Base-by-base conservation (phyloP, 2,888 invertebrate genomes). In the Escarpia spicata region DNA sequence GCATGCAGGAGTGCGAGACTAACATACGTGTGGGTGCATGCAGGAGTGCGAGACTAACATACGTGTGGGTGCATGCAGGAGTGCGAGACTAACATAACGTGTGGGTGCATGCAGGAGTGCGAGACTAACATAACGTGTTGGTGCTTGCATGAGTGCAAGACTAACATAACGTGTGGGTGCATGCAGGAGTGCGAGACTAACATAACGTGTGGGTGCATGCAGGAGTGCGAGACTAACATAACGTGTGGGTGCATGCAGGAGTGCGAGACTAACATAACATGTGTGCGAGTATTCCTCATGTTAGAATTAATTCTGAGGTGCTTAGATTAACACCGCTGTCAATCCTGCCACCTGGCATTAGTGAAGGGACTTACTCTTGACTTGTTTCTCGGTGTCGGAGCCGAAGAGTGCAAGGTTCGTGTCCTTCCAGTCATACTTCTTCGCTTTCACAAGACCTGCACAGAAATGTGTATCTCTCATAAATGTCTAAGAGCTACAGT, bases 391-490 rank as follows among this genome's bases (percentile, higher is more conserved):
- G 4, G 95, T 94, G 94, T 96, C 96, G n/a, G 96, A 95, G 90
- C 96, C 96, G 94, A 96, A 96, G 92, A 96, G 92, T 90, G 96
- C 96, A 94, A 96, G 94, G 94, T 96, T 96, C 93, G 95, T 95
- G 94, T 96, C 96, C 94, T 96, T 96, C 96, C 96, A 96, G 95
- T 96, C 95, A 94, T 96, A 96, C 92, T 96, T 95, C 95, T 96
- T 96, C n/a, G 95, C 95, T 95, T 96, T 96, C 37, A 93, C 91
- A 15, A 91, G 52, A 26, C 91, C 91, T 91, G 44, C 37, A 26
- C 75, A 75, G 75, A 75, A 75, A 26, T 26, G 19, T 75, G 26
- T 15, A 26, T n/a, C 15, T 52, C 15, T 75, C 26, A 26, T 3
- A 26, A 75, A 26, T 75, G 19, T 75, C 52, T 52, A 52, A 52